Base-by-base conservation (phyloP, 2,888 invertebrate genomes). In the Lasioglossum figueresi region DNA sequence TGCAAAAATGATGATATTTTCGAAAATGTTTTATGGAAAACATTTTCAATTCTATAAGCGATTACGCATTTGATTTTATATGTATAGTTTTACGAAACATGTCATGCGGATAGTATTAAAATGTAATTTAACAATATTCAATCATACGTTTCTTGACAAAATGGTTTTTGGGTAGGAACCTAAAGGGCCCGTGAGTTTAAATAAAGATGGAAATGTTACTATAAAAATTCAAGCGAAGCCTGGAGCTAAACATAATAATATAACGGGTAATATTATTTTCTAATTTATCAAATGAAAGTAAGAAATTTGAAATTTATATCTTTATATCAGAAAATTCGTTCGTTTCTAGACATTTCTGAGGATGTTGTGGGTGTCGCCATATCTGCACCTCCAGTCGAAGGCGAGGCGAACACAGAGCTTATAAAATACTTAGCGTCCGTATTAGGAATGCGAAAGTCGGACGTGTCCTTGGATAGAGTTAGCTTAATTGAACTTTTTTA, bases 371-470 rank as follows among this genome's bases (percentile, higher is more conserved):
- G 97, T n/a, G 96, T 98, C 23, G 97, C 97, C 93, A 97, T 98
- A 88, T 96, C 96, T 83, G 98, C 98, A 1, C 97, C 97, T n/a
- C 97, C 98, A 0, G 96, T 97, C 6, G 98, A 98, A 92, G 97
- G 98, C 4, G 97, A 97, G 95, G 98, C 98, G 19, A 98, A 98
- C 92, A 96, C 96, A 59, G 98, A 97, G 93, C 95, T 98, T 14
- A 95, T 98, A 0, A 97, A 97, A 93, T 98, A 96, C 92, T 94
- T 98, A 75, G 96, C 97, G 0, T 96, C 96, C 88, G 95, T 97
- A n/a, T 94, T 98, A 56, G 96, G 96, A 19, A 91, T 98, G 2
- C 96, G 96, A 83, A 98, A 98, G 94, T 97, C 97, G 86, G 97
- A 97, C 91, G 95, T 98, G 0, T 95, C 96, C 0, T 93, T 98